Evolutionary conservation across 1,140 invertebrate species (phyloP), one percentile per base, ranked within the genome.

Genomic region (Eumeta japonica): DNA sequence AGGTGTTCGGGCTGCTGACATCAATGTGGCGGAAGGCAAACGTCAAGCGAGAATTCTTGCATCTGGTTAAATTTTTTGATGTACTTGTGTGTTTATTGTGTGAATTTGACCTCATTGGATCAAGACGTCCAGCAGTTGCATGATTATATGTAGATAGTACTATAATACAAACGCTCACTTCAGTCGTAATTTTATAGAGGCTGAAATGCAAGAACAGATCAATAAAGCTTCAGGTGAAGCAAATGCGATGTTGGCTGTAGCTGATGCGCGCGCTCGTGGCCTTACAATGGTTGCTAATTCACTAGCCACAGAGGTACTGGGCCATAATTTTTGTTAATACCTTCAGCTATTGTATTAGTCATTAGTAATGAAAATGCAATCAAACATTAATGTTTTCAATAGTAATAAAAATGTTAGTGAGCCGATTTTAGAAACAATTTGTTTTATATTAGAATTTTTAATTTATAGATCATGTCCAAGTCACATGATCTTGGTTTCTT

Each of bases 11-110:
- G 92, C 94, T 57, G 92, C 95, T 3, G 92, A 97, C 41, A 97
- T 99, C 28, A 99, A 99, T 77, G 88, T 98, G 18, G 97, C 97
- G 0, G 93, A 98, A 70, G 97, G 96, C 55, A 91, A 95, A 72
- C 85, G 96, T 48, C 83, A 86, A 58, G 81, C 95, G 0, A 83
- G 86, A 54, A 97, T 99, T 73, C 80, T 99, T 24, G 87, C 87
- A n/a, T 98, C 94, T 33, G 90, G 90, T 92, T 75, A 48, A 32
- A 43, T 41, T 13, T 10, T 39, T 20, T 24, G 12, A 19, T 39
- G 17, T 16, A 28, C n/a, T 9, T n/a, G n/a, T n/a, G n/a, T n/a
- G n/a, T n/a, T n/a, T n/a, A n/a, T n/a, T n/a, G n/a, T n/a, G n/a
- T n/a, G n/a, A n/a, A n/a, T n/a, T n/a, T n/a, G n/a, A n/a, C n/a